Conservation (phyloP, 37 sponge, comb jelly and placozoan species). For the Halichondria panicea region DNA sequence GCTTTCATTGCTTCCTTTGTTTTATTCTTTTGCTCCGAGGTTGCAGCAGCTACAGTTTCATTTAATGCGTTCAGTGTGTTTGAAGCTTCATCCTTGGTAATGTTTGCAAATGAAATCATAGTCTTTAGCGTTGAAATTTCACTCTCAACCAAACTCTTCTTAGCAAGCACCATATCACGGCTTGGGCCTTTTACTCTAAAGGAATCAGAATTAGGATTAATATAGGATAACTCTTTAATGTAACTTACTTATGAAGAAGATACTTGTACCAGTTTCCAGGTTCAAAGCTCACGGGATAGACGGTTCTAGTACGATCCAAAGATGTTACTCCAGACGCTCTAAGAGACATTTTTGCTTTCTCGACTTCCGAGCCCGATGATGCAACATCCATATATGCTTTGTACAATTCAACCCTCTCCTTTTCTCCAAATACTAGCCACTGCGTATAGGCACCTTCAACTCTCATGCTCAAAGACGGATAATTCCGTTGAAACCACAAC, state of each 20-base stretch:
- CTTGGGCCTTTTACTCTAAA: conserved; percentile 6
- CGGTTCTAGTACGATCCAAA: conserved; percentile 37
- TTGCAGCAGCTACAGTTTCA: neutral
- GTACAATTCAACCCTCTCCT: conserved; percentile 41
- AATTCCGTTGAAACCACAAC: conserved; percentile 50
- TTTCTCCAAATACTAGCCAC: conserved; percentile 54
- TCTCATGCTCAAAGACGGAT: conserved; percentile 8
- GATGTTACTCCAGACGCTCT: conserved; percentile 40
- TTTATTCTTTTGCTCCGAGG: neutral
- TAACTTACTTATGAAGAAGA: conserved; percentile 15
- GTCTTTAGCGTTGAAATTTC: conserved; percentile 4
- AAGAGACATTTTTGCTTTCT: conserved; percentile 33
- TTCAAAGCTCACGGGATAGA: conserved; percentile 47
- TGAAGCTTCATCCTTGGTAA: neutral
- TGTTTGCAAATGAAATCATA: neutral
- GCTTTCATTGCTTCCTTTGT: neutral
- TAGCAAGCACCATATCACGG: conserved; percentile 29
- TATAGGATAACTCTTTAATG: neutral
- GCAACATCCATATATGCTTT: conserved; percentile 28
- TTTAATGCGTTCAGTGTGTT: too few relatives aligned
- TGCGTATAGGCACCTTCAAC: conserved; percentile 49
- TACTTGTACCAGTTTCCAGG: conserved; percentile 55
- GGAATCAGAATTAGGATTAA: neutral
- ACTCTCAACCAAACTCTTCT: conserved; percentile 15
- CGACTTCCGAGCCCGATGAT: conserved; percentile 38